Evolutionary conservation across 2,797 vertebrate genomes (phyloP).

Genomic region (Sebastes oblongus): DNA sequence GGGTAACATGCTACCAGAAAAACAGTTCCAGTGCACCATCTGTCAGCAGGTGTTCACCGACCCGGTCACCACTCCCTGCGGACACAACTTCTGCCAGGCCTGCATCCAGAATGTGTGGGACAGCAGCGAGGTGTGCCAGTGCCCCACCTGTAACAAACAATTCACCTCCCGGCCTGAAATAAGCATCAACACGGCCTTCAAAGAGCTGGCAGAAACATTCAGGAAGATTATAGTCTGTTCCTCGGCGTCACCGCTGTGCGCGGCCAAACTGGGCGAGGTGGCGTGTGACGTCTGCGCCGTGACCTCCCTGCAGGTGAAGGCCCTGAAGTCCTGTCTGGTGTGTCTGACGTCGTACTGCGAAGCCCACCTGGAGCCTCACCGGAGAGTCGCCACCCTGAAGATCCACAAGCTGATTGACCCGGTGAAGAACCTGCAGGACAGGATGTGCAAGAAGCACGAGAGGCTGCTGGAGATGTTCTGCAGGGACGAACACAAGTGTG

Average conservation of each 20-base stretch:
- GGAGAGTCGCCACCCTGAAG: slow-evolving; percentile 53
- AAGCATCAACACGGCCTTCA: slow-evolving; percentile 72
- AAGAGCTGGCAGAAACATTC: slow-evolving; percentile 66
- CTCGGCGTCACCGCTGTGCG: not conserved
- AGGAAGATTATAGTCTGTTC: slow-evolving; percentile 14
- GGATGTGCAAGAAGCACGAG: slow-evolving; percentile 70
- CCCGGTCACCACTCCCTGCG: slow-evolving; percentile 77
- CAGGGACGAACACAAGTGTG: slow-evolving; percentile 67
- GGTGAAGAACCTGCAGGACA: slow-evolving; percentile 58
- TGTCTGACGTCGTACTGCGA: slow-evolving; percentile 76
- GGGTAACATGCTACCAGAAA: slow-evolving; percentile 41
- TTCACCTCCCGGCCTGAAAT: slow-evolving; percentile 65
- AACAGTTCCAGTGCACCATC: slow-evolving; percentile 74
- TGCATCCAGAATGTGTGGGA: slow-evolving; percentile 70
- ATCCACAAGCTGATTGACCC: slow-evolving; percentile 72
- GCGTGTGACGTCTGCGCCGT: slow-evolving; percentile 68
- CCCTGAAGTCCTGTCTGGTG: slow-evolving; percentile 73
- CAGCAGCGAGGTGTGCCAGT: slow-evolving; percentile 19
- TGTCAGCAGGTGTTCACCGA: slow-evolving; percentile 70
- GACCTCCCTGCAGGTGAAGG: slow-evolving; percentile 41
- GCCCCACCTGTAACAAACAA: slow-evolving; percentile 49
- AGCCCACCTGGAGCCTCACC: slow-evolving; percentile 69
- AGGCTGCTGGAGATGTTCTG: slow-evolving; percentile 77
- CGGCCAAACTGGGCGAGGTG: slow-evolving; percentile 47
- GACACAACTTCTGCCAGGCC: slow-evolving; percentile 79